Conservation (phyloP, 1,140 invertebrate species). For the Pseudachorutes palmiensis region DNA sequence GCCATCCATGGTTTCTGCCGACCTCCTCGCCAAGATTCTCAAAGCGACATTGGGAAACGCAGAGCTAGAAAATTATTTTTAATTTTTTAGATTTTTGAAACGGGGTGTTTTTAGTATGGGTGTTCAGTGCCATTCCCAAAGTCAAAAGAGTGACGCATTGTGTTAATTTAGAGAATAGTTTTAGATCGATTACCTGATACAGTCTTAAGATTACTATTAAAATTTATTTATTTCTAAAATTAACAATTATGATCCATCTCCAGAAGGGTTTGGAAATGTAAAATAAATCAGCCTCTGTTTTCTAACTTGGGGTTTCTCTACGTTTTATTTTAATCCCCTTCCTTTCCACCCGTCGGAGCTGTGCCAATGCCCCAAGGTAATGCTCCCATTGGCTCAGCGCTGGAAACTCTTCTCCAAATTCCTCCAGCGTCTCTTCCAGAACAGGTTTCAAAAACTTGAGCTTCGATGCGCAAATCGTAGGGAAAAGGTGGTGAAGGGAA, state of each 20-base stretch:
- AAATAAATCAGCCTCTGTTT: too few relatives aligned
- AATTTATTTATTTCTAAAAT: too few relatives aligned
- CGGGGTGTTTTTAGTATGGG: background rate
- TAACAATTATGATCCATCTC: too few relatives aligned
- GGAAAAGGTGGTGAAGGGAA: slow-evolving; percentile 39
- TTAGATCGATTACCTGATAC: too few relatives aligned
- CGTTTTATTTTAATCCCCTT: background rate
- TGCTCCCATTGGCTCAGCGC: background rate
- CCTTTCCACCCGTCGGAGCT: background rate
- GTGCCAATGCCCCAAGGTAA: background rate
- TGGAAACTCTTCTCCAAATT: slow-evolving; percentile 20
- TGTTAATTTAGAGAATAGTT: too few relatives aligned
- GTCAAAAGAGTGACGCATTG: background rate
- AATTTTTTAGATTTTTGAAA: background rate
- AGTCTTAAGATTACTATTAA: too few relatives aligned
- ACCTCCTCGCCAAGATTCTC: background rate
- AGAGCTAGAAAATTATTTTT: background rate
- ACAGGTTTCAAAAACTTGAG: slow-evolving; percentile 17
- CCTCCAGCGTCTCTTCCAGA: slow-evolving; percentile 19
- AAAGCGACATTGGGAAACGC: background rate
- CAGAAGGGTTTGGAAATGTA: too few relatives aligned
- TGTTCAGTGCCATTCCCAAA: background rate
- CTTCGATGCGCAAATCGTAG: slow-evolving; percentile 28
- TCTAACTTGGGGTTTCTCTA: background rate
- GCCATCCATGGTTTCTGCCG: too few relatives aligned